Conservation (phyloP, 2,888 invertebrate species). For the Bimastos eiseni region DNA sequence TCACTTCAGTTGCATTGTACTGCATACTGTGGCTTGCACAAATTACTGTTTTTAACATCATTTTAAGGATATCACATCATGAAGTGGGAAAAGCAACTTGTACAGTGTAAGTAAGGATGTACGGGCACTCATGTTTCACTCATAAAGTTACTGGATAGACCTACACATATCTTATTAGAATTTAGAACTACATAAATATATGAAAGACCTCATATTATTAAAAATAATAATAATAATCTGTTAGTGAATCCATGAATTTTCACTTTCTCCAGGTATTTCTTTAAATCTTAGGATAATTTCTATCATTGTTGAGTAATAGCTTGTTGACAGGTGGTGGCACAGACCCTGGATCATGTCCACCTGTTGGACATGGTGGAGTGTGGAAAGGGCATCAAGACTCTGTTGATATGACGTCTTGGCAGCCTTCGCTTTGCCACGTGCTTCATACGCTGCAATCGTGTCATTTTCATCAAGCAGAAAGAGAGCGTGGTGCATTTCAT, state of each 20-base stretch:
- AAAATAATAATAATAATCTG: background rate
- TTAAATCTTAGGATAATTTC: background rate
- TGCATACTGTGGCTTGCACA: background rate
- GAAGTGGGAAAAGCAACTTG: background rate
- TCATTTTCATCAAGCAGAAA: conserved; percentile 81
- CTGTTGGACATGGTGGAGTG: conserved; percentile 79
- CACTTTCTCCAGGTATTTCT: background rate
- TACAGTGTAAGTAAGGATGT: background rate
- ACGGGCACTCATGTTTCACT: background rate
- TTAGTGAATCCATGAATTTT: background rate
- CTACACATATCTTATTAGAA: background rate
- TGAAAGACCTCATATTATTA: background rate
- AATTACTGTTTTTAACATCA: background rate
- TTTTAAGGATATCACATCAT: background rate
- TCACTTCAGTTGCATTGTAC: background rate
- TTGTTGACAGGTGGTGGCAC: conserved; percentile 33
- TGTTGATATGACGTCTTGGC: conserved; percentile 69
- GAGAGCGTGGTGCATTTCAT: conserved; percentile 72
- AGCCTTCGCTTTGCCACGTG: conserved; percentile 63
- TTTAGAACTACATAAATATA: background rate
- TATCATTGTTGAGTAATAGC: background rate
- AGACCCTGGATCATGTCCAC: conserved; percentile 77
- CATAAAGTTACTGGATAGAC: background rate
- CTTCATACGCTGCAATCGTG: conserved; percentile 74
- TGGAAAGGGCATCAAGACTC: conserved; percentile 76